Evolutionary conservation across 1,140 invertebrate genomes (phyloP).

Genomic region (Ceratoteleas bidentatus): DNA sequence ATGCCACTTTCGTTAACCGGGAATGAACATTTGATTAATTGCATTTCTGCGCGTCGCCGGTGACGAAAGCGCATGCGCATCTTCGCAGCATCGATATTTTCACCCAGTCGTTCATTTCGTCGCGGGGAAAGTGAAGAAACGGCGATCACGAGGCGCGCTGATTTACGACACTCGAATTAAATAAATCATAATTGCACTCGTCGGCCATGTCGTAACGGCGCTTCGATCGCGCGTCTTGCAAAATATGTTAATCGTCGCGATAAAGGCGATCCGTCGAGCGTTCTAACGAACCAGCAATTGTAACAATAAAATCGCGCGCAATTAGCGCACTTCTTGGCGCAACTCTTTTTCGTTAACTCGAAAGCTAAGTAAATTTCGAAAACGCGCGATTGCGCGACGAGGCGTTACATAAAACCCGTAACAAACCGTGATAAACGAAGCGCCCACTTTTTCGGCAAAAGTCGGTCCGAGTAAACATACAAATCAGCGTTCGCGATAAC

Average conservation of each 20-base stretch:
- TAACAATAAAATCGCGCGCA: constrained; percentile 6
- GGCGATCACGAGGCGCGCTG: constrained; percentile 19
- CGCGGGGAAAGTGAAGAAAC: constrained; percentile 19
- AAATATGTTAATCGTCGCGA: constrained; percentile 10
- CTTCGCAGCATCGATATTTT: constrained; percentile 11
- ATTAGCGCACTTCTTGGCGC: not conserved
- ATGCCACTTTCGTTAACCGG: constrained; percentile 62
- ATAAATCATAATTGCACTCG: constrained; percentile 22
- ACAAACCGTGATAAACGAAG: no score
- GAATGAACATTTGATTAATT: constrained; percentile 54
- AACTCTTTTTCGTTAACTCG: constrained; percentile 9
- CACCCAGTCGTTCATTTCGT: constrained; percentile 15
- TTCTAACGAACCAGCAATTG: not conserved
- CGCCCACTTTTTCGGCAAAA: no score
- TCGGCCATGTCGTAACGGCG: not conserved
- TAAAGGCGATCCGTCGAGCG: not conserved
- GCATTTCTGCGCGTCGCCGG: constrained; percentile 30
- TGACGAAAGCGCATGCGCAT: constrained; percentile 39
- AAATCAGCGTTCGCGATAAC: no score
- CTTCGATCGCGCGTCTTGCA: constrained; percentile 11
- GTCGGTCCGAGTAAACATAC: no score
- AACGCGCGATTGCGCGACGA: no score
- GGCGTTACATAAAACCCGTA: no score
- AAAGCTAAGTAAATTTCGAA: no score
- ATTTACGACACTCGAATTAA: constrained; percentile 18